Base-by-base conservation (phyloP, 2,797 vertebrate genomes). In the Lateolabrax maculatus region DNA sequence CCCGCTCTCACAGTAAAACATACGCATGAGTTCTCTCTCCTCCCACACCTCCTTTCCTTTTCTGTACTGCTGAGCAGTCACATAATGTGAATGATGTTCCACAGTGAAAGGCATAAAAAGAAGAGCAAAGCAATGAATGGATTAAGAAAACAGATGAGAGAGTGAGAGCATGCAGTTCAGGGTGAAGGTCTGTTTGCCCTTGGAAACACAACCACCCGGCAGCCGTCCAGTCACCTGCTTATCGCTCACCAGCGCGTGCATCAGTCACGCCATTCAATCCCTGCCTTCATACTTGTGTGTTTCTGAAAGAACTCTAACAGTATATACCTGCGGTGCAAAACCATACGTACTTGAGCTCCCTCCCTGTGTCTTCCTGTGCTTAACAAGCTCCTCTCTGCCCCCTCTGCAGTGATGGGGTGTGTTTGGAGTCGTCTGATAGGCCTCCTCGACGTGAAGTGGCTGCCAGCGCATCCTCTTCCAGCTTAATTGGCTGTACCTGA, bases 401-500 rank as follows among this genome's bases (percentile, higher is more conserved):
- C 67, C 21, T 72, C 80, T 58, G 78, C 79, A 65, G 41, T 21
- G 64, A 57, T 36, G 61, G 66, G 79, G 39, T 60, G 10, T 72
- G 66, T 86, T 90, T 82, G 63, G 69, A 86, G 77, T 71, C 58
- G 8, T 76, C 79, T 83, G 88, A 83, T 80, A 87, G 88, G 80
- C 77, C 84, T 84, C 82, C 75, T 93, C 79, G 6, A 81, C 52
- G 78, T 81, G 74, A 91, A 90, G 90, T 84, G 84, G 77, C 87
- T 87, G 73, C 76, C 13, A 53, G 65, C 41, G 61, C 84, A 85
- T 91, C 90, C 84, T 88, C 89, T 87, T 61, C 71, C 9, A 52
- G 80, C 84, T 92, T 94, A 95, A 95, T 94, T 95, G 94, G 89
- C 91, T 85, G 43, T 90, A 94, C 92, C 94, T 93, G 93, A 93